phyloP scores from a whole-genome alignment of 2,888 invertebrate genomes.

The Scotopteryx bipunctaria region DNA sequence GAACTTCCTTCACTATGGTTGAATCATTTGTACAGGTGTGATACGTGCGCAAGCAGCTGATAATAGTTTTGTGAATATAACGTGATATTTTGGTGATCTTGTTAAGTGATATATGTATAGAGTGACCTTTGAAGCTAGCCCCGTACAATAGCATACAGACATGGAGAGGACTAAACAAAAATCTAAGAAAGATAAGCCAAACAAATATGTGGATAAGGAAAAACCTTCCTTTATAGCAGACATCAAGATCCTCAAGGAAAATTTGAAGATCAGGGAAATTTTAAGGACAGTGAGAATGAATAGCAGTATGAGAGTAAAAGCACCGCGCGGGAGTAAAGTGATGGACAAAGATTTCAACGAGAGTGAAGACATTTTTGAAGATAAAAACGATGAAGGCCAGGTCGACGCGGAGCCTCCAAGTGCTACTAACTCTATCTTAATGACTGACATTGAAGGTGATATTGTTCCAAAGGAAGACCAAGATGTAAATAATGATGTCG shows the following conservation, averaged over 20 bases:
- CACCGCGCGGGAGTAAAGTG: constrained; percentile 66
- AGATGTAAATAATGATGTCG: constrained; percentile 25
- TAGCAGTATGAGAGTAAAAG: constrained; percentile 70
- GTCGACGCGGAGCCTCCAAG: constrained; percentile 44
- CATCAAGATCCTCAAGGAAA: constrained; percentile 68
- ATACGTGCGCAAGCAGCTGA: constrained; percentile 52
- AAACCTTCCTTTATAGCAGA: constrained; percentile 60
- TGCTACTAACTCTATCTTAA: constrained; percentile 57
- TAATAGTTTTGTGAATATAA: constrained; percentile 47
- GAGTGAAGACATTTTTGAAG: constrained; percentile 58
- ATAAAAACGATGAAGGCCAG: constrained; percentile 31
- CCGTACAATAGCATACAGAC: constrained; percentile 27
- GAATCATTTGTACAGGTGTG: constrained; percentile 71
- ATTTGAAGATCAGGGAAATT: constrained; percentile 73
- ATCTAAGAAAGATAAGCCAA: constrained; percentile 60
- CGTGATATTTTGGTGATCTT: constrained; percentile 34
- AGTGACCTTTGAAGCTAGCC: constrained; percentile 29
- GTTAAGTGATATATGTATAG: constrained; percentile 19
- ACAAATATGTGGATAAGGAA: constrained; percentile 57
- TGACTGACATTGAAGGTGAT: constrained; percentile 25
- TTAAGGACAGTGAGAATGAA: constrained; percentile 75
- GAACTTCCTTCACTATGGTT: constrained; percentile 58
- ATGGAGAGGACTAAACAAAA: constrained; percentile 70
- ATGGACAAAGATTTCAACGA: constrained; percentile 68
- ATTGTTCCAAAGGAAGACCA: constrained; percentile 29